phyloP scores from a whole-genome alignment of 2,113 vertebrate genomes.

The Platysteira castanea region DNA sequence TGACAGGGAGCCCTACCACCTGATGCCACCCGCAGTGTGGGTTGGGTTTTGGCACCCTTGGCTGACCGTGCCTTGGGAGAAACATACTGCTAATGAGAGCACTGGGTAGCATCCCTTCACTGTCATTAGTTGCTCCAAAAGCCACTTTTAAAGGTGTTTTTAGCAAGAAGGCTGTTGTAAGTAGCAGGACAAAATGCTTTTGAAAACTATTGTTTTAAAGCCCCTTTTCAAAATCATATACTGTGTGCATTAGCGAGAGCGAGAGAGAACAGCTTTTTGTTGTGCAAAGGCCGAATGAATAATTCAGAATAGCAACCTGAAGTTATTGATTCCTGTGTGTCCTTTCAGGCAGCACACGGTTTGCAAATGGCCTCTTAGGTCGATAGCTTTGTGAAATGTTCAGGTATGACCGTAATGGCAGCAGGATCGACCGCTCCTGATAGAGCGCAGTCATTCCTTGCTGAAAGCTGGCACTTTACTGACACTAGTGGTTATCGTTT shows the following conservation, averaged over 20 bases:
- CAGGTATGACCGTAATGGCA: not conserved
- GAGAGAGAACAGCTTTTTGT: not conserved
- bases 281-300: not conserved
- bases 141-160: not conserved
- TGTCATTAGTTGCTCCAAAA: not conserved
- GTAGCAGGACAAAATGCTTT: not conserved
- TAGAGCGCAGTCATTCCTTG: fast-evolving
- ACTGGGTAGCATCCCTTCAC: not conserved
- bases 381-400: not conserved
- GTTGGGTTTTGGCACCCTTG: not conserved
- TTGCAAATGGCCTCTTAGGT: not conserved
- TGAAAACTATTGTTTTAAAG: not conserved
- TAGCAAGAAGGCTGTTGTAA: not conserved
- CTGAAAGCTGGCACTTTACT: not conserved
- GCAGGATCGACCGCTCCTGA: not conserved
- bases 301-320: not conserved
- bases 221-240: fast-evolving
- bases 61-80: fast-evolving
- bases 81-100: not conserved
- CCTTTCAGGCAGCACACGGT: not conserved
- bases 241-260: not conserved
- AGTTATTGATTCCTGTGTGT: not conserved
- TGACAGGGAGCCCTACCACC: not conserved
- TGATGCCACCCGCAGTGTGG: fast-evolving
- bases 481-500: not conserved